Conservation (phyloP, 2,888 invertebrate genomes). For the Ceraclea dissimilis region DNA sequence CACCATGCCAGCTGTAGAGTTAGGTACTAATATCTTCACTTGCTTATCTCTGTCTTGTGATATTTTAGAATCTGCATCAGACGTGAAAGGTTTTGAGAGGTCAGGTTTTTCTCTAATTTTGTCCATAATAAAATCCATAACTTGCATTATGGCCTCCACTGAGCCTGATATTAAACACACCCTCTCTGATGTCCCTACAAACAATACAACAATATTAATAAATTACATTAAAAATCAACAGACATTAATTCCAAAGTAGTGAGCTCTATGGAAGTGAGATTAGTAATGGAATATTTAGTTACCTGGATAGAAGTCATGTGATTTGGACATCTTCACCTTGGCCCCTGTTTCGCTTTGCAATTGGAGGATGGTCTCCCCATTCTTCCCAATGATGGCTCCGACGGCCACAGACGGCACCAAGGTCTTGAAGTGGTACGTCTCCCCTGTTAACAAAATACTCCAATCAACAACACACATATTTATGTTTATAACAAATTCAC, state of each 20-base stretch:
- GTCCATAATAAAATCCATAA: slow-evolving; percentile 90
- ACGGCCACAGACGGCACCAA: slow-evolving; percentile 95
- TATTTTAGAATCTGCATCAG: slow-evolving; percentile 75
- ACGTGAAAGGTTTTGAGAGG: slow-evolving; percentile 72
- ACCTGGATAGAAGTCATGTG: slow-evolving; percentile 99
- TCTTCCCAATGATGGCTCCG: slow-evolving; percentile 98
- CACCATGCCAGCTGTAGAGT: slow-evolving; percentile 96
- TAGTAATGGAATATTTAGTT: slow-evolving; percentile 27
- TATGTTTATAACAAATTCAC: too few relatives aligned
- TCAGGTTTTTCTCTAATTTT: slow-evolving; percentile 94
- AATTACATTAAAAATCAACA: too few relatives aligned
- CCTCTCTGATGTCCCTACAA: slow-evolving; percentile 81
- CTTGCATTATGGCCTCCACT: slow-evolving; percentile 84
- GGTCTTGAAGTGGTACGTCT: slow-evolving; percentile 92
- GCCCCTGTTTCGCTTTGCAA: slow-evolving; percentile 97
- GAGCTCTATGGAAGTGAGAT: too few relatives aligned
- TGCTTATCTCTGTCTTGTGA: slow-evolving; percentile 86
- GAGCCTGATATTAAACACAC: slow-evolving; percentile 90
- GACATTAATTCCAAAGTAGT: neutral
- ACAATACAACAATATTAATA: neutral
- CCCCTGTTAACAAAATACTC: slow-evolving; percentile 57
- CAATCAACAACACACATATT: too few relatives aligned
- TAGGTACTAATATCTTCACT: slow-evolving; percentile 93
- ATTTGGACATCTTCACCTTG: slow-evolving; percentile 98
- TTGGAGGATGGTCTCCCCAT: slow-evolving; percentile 97